Evolutionary conservation across 2,888 invertebrate species (phyloP).

Genomic region (Phaonia tiefii): DNA sequence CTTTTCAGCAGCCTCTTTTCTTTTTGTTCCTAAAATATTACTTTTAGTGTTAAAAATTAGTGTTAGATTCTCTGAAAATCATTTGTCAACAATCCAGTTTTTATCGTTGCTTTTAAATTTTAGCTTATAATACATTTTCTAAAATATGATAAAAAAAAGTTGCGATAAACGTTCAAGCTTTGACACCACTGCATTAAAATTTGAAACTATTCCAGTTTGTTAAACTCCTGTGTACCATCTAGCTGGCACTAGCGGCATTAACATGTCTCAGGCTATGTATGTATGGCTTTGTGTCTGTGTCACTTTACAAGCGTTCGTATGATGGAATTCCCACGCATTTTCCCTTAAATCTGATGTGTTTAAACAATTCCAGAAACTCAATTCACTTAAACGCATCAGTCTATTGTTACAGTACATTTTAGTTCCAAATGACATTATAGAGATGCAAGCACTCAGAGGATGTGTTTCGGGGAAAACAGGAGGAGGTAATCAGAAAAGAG

Average conservation of each 20-base stretch:
- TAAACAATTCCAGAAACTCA: slow-evolving; percentile 4
- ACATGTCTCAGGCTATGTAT: background rate
- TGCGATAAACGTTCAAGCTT: background rate
- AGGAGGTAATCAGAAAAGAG: no score
- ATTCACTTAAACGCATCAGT: slow-evolving; percentile 5
- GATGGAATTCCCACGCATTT: background rate
- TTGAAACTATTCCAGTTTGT: background rate
- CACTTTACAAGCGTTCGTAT: background rate
- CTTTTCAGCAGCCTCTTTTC: no score
- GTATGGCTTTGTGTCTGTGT: slow-evolving; percentile 11
- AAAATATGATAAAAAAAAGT: background rate
- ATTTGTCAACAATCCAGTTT: no score
- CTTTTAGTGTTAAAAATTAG: no score
- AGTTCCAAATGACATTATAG: background rate
- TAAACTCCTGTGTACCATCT: no score
- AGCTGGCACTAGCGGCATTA: no score
- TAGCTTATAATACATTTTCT: background rate
- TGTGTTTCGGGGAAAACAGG: no score
- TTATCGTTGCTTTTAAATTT: no score
- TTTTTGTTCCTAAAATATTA: no score
- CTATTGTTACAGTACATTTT: background rate
- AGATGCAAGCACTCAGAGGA: background rate
- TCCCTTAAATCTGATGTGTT: slow-evolving; percentile 1
- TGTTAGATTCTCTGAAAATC: no score
- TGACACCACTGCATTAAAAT: background rate